Percentiles rank a stretch among this genome's conserved stretches.
phyloP scores from a whole-genome alignment of 2,113 vertebrate genomes.

The Sialia sialis region DNA sequence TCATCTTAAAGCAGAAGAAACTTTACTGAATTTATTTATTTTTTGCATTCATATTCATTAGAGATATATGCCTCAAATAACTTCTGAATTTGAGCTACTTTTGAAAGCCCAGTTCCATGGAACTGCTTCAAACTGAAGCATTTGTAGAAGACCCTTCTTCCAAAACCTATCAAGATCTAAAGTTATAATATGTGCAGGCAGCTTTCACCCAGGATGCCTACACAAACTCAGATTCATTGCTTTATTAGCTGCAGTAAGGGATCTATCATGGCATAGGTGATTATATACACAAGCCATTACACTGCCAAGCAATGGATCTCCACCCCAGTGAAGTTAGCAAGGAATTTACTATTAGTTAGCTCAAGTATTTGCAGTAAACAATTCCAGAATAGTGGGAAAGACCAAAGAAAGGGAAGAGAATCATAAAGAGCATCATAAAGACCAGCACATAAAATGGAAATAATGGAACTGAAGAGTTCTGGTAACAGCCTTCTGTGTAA shows the following conservation, averaged over 20 bases:
- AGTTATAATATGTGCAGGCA: background rate
- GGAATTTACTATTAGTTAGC: background rate
- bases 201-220: background rate
- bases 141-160: background rate
- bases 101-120: background rate
- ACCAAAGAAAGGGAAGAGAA: background rate
- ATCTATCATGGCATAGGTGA: background rate
- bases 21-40: background rate
- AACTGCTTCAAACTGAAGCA: background rate
- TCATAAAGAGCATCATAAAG: background rate
- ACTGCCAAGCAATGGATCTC: background rate
- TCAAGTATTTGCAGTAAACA: background rate
- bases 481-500: background rate
- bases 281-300: fast-evolving
- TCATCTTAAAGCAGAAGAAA: background rate
- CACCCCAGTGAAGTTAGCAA: background rate
- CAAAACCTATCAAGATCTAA: background rate
- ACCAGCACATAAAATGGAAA: background rate
- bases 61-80: background rate
- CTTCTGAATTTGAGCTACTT: background rate
- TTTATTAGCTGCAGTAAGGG: background rate
- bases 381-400: background rate
- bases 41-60: background rate
- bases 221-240: background rate
- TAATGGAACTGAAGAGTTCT: background rate